Conservation (phyloP, 2,888 invertebrate genomes). For the Maniola hyperantus region DNA sequence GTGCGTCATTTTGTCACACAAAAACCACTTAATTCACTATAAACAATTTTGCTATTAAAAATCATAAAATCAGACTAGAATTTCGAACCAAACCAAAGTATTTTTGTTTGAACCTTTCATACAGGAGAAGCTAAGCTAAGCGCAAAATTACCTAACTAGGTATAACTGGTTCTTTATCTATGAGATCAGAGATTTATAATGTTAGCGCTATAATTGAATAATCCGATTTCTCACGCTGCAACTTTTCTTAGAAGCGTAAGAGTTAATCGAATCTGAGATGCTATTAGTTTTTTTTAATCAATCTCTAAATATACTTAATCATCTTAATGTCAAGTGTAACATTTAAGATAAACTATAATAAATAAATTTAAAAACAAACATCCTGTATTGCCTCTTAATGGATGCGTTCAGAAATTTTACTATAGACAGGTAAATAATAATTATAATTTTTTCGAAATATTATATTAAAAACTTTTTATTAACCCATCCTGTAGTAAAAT, state of each 20-base stretch:
- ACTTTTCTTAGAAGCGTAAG: constrained; percentile 11
- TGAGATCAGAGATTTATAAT: constrained; percentile 9
- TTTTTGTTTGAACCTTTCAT: no score
- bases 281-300: not conserved
- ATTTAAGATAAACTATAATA: not conserved
- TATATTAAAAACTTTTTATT: no score
- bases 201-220: constrained; percentile 8
- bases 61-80: not conserved
- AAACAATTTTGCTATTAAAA: no score
- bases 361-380: not conserved
- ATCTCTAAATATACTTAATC: not conserved
- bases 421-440: not conserved
- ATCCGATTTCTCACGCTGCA: constrained; percentile 26
- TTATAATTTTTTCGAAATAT: no score
- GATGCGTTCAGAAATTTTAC: not conserved
- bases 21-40: no score
- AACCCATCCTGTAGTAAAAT: no score
- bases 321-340: not conserved
- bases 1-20: no score
- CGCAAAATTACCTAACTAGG: no score
- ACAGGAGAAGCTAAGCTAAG: no score
- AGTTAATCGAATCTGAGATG: constrained; percentile 9
- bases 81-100: no score
- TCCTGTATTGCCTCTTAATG: not conserved
- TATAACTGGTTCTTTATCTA: not conserved